These are phyloP conservation scores for Thryonomys swinderianus DNA, from an alignment of 2,113 vertebrate genomes.

Conservation along the genomic window DNA sequence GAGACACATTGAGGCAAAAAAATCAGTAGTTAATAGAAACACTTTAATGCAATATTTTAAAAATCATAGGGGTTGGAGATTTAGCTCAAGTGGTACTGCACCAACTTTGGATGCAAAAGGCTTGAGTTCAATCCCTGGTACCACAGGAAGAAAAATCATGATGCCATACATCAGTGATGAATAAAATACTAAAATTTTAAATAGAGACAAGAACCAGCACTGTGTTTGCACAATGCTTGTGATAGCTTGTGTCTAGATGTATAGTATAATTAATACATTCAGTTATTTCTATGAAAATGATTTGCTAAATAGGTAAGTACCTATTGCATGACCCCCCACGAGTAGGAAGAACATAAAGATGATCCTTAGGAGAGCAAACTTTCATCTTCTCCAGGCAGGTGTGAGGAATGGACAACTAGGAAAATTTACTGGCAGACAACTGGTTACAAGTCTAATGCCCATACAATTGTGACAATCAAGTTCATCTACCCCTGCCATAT, in stretches of 20 bases:
- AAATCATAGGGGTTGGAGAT: no score
- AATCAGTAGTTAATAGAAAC: background rate
- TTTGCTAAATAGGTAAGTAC: background rate
- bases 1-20: background rate
- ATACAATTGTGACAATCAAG: background rate
- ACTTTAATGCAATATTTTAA: background rate
- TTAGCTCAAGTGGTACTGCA: no score
- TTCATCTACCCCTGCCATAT: background rate
- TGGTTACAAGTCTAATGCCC: background rate
- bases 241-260: no score
- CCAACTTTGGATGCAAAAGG: no score
- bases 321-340: background rate
- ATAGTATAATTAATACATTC: background rate
- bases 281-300: conserved; percentile 5
- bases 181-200: background rate
- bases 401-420: background rate
- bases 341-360: background rate
- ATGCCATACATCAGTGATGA: background rate
- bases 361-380: background rate
- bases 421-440: background rate
- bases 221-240: no score
- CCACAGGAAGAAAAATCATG: no score
- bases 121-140: no score
- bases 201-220: conserved; percentile 17
- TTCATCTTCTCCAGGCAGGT: background rate